Base-by-base conservation (phyloP, 2,797 vertebrate genomes). In the Australoheros facetus region DNA sequence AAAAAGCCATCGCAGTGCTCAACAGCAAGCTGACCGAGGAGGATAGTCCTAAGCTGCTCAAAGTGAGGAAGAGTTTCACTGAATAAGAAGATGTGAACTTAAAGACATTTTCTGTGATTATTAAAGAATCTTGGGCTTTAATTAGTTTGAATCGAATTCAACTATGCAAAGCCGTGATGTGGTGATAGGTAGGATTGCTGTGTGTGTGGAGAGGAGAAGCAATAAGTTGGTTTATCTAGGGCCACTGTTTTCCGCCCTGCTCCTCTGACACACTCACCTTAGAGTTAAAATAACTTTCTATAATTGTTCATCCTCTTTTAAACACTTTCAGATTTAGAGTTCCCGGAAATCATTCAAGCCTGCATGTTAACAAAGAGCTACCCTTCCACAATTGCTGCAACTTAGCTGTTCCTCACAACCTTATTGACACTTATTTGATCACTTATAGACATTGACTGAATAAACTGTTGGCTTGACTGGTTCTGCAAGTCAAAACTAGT, bases 21-120 rank as follows among this genome's bases (percentile, higher is more conserved):
- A 96, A 96, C 87, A 84, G 64, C 85, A 96, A 96, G 79, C 89
- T 96, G 77, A 60, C 91, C 0, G 95, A 95, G 72, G 95, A 96
- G 13, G 94, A 96, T 77, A 94, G 93, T 78, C 91, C 94, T 1
- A 94, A 91, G 79, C 91, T 96, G 56, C 88, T 96, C 30, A 95
- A 91, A 90, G 96, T 96, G 87, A 94, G 94, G 58, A 85, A 75
- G 69, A 8, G 2, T 55, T 62, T 60, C 14, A 57, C 30, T 23
- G 8, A 53, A 70, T 71, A 2, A 74, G 21, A 77, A 62, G 9
- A 66, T 7, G 62, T 48, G 0, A 62, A 56, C 57, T 42, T 8
- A 23, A 14, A 77, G 13, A 59, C 2, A 66, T 57, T 19, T 5
- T 5, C 14, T 71, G 7, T 56, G 21, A 62, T 42, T 48, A 16